Percentiles rank a stretch among this genome's conserved stretches.
Evolutionary conservation across 2,113 vertebrate species (phyloP).

Genomic region (Thamnaconus septentrionalis): DNA sequence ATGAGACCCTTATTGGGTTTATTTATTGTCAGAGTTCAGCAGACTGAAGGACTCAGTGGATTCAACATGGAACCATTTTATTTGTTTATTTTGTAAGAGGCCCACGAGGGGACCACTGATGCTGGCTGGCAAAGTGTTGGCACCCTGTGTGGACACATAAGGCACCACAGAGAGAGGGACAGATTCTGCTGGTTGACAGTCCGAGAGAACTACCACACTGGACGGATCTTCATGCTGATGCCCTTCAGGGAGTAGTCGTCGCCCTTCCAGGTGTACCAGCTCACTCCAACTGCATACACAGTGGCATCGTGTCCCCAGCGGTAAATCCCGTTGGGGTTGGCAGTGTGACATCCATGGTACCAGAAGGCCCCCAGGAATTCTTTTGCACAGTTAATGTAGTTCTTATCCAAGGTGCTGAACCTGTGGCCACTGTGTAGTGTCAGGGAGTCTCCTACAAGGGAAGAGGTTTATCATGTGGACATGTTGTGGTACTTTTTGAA

Average conservation of each 20-base stretch:
- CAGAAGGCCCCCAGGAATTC: not conserved
- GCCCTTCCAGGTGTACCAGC: accelerated
- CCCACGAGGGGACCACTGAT: too few species aligned
- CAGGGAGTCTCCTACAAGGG: not conserved
- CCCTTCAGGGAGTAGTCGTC: constrained; percentile 19
- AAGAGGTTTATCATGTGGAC: not conserved
- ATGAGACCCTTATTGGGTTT: too few species aligned
- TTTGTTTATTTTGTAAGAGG: too few species aligned
- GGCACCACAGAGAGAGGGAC: not conserved
- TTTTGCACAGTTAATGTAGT: not conserved
- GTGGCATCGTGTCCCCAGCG: not conserved
- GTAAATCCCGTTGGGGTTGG: not conserved
- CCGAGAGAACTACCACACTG: constrained; percentile 15
- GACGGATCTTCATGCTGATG: constrained; percentile 43
- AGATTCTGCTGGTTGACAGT: not conserved
- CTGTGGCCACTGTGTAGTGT: accelerated
- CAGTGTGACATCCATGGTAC: not conserved
- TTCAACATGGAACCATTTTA: too few species aligned
- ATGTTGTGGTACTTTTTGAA: too few species aligned
- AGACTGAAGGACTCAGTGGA: too few species aligned
- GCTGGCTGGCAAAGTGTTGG: too few species aligned
- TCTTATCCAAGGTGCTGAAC: constrained; percentile 26
- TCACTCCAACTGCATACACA: not conserved
- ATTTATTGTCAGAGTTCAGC: too few species aligned
- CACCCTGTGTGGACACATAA: too few species aligned